These are phyloP conservation scores for Mesaphorura yosii DNA, from an alignment of 1,140 invertebrate species.

Conservation along the genomic window DNA sequence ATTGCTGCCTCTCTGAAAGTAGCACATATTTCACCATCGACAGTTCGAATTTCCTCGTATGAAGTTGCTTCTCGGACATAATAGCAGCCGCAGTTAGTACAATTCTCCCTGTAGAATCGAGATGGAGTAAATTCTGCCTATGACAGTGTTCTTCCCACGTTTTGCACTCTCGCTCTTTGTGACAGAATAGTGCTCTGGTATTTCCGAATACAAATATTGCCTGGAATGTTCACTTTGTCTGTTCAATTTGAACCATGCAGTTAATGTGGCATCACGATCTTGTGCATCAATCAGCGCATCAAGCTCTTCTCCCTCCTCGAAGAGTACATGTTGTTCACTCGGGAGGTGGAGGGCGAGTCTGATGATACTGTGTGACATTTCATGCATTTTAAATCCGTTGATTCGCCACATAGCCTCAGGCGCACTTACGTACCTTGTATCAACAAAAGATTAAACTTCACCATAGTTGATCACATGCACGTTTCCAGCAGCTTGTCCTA, in stretches of 20 bases:
- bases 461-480: constrained; percentile 24
- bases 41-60: constrained; percentile 20
- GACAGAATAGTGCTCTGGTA: constrained; percentile 27
- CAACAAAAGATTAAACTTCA: constrained; percentile 27
- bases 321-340: constrained; percentile 37
- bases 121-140: constrained; percentile 6
- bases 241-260: constrained; percentile 27
- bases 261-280: constrained; percentile 36
- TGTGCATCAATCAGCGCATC: constrained; percentile 35
- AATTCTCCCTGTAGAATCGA: neutral
- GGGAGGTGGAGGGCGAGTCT: constrained; percentile 41
- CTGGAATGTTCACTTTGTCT: constrained; percentile 12
- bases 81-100: constrained; percentile 33
- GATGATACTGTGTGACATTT: constrained; percentile 32
- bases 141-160: neutral
- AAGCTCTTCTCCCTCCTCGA: constrained; percentile 28
- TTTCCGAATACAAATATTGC: constrained; percentile 31
- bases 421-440: constrained; percentile 32
- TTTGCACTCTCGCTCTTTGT: constrained; percentile 10
- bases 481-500: neutral
- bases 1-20: constrained; percentile 21
- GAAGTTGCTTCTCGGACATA: constrained; percentile 33
- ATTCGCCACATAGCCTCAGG: constrained; percentile 34
- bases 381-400: constrained; percentile 27
- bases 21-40: constrained; percentile 7